Base-by-base conservation (phyloP, 2,888 invertebrate species). In the Nycteola revayana region DNA sequence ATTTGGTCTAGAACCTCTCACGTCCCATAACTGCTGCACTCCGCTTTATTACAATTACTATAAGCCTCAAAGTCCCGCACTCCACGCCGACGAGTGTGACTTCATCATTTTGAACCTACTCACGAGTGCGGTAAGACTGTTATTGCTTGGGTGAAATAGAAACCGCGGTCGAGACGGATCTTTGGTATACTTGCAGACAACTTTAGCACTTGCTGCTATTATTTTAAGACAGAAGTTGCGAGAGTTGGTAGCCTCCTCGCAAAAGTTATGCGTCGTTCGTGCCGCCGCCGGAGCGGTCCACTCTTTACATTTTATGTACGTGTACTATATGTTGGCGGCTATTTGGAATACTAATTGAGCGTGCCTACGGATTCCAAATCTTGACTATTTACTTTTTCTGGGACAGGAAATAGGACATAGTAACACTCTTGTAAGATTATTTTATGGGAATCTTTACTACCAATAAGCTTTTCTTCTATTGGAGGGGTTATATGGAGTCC, bases 1-100 rank as follows among this genome's bases (percentile, higher is more conserved):
- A 89, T 89, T 89, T 89, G 85, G 88, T 87, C 88, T 87, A 87
- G 88, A 88, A 86, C 87, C 88, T 88, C 88, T 87, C 87, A 87
- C 87, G 87, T 87, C 79, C 86, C 87, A 87, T 88, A 88, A 88
- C 87, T 87, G 87, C 85, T 85, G 88, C 87, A 88, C 88, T 88
- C 85, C 87, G 87, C 88, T 88, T 88, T 88, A 88, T 88, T 88
- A 88, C 88, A 88, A 88, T 88, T 88, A 88, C 85, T 81, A 85
- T 88, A 88, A 88, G 88, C 88, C 86, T 86, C 87, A 88, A 87
- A 88, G 87, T 88, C 88, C 87, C 84, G 72, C 85, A 86, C 87
- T 87, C 85, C 73, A 82, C 81, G 73, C 60, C 51, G 70, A 62
- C 59, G 58, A 58, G 47, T 46, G 63, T 58, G 75, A 87, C 79